Evolutionary conservation across 1,140 invertebrate species (phyloP).

Genomic region (Zaprionus capensis): DNA sequence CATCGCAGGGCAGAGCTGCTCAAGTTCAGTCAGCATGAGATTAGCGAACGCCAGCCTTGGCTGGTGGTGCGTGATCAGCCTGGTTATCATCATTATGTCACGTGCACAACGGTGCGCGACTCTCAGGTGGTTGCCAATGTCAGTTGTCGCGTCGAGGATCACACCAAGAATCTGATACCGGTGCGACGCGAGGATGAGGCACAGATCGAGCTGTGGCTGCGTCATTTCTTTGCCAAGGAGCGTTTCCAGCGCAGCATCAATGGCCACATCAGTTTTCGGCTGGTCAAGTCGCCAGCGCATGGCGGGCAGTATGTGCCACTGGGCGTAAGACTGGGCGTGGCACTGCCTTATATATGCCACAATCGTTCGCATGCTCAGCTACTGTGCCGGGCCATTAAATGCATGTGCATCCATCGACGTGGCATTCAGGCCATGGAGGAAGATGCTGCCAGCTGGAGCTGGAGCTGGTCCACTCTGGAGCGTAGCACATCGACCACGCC

Average conservation of each 20-base stretch:
- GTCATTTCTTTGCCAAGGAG: slow-evolving; percentile 88
- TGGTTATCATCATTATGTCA: slow-evolving; percentile 89
- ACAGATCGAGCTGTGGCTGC: slow-evolving; percentile 89
- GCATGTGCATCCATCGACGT: slow-evolving; percentile 75
- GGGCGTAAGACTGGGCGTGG: slow-evolving; percentile 90
- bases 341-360: slow-evolving; percentile 91
- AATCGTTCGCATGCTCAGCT: slow-evolving; percentile 88
- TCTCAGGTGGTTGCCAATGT: slow-evolving; percentile 90
- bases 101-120: slow-evolving; percentile 91
- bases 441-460: slow-evolving; percentile 57
- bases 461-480: slow-evolving; percentile 73
- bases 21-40: slow-evolving; percentile 87
- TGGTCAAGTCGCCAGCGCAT: slow-evolving; percentile 85
- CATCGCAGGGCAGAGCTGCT: slow-evolving; percentile 87
- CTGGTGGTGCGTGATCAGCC: slow-evolving; percentile 90
- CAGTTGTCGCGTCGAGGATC: slow-evolving; percentile 89
- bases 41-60: slow-evolving; percentile 90
- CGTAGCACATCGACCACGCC: slow-evolving; percentile 84
- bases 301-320: slow-evolving; percentile 86
- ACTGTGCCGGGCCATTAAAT: slow-evolving; percentile 85
- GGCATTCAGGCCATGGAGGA: slow-evolving; percentile 85
- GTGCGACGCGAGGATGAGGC: slow-evolving; percentile 85
- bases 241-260: slow-evolving; percentile 87
- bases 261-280: slow-evolving; percentile 90
- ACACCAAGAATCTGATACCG: slow-evolving; percentile 87